These are phyloP conservation scores for Tragelaphus buxtoni DNA, from an alignment of 2,113 vertebrate species.

Conservation along the genomic window DNA sequence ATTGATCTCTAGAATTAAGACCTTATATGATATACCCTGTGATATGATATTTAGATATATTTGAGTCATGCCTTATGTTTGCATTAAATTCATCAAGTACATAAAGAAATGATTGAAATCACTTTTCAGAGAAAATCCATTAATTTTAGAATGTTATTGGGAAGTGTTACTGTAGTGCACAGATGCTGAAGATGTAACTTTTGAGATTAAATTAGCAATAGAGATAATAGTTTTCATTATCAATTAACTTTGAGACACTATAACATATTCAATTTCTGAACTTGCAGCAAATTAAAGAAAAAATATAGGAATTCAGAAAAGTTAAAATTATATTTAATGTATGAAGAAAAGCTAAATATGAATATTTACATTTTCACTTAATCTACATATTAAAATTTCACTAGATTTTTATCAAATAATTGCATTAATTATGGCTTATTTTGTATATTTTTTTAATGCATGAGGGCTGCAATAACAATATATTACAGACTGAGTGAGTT, in stretches of 20 bases:
- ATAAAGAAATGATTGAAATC: not conserved
- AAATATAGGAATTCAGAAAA: not conserved
- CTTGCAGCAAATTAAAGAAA: not conserved
- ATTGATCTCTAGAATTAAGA: not conserved
- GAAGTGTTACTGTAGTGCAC: not conserved
- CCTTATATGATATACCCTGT: not conserved
- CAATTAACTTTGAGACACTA: not conserved
- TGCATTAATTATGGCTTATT: not conserved
- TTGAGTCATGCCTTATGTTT: not conserved
- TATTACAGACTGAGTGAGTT: not conserved
- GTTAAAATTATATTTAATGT: not conserved
- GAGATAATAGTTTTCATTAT: not conserved
- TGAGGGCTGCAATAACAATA: not conserved
- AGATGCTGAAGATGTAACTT: not conserved
- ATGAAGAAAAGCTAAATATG: not conserved
- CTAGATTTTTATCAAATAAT: not conserved
- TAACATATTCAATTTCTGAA: not conserved
- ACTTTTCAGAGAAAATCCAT: not conserved
- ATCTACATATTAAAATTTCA: not conserved
- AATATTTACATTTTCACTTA: not conserved
- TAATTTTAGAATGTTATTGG: not conserved
- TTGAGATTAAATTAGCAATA: not conserved
- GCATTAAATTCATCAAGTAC: not conserved
- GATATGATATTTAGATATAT: not conserved
- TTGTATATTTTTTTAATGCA: not conserved